phyloP scores from a whole-genome alignment of 53 echinoderm and acorn worm species.

The Glandiceps talaboti region DNA sequence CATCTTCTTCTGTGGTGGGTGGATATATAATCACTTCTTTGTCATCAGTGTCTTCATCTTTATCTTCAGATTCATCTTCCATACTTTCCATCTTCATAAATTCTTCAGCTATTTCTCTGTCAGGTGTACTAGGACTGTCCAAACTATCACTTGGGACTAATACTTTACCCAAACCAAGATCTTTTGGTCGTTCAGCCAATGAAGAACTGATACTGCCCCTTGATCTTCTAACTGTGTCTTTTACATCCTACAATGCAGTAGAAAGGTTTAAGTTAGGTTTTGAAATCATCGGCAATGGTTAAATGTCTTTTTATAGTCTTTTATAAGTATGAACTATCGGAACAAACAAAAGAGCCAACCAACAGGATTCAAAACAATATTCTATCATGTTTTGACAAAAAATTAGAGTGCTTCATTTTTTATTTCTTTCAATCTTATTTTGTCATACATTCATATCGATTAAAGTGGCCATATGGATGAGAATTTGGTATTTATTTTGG shows the following conservation, averaged over 20 bases:
- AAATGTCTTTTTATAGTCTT: too few relatives aligned
- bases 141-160: background rate
- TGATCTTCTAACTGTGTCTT: background rate
- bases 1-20: slow-evolving; percentile 39
- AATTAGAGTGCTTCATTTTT: too few relatives aligned
- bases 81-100: background rate
- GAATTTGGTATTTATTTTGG: too few relatives aligned
- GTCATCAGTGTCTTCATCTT: slow-evolving; percentile 37
- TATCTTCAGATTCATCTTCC: slow-evolving; percentile 34
- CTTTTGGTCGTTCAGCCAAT: background rate
- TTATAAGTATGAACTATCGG: too few relatives aligned
- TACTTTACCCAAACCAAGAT: background rate
- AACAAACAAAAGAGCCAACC: too few relatives aligned
- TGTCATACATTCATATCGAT: too few relatives aligned
- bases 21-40: slow-evolving; percentile 81
- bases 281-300: too few relatives aligned
- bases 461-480: too few relatives aligned
- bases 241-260: background rate
- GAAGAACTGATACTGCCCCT: background rate
- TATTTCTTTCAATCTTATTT: too few relatives aligned
- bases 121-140: background rate
- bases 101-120: background rate
- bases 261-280: too few relatives aligned
- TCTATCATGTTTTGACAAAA: too few relatives aligned
- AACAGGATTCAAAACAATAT: too few relatives aligned